Percentiles rank a stretch among this genome's conserved stretches.
phyloP scores from a whole-genome alignment of 1,140 invertebrate species.

The Ephestia elutella region DNA sequence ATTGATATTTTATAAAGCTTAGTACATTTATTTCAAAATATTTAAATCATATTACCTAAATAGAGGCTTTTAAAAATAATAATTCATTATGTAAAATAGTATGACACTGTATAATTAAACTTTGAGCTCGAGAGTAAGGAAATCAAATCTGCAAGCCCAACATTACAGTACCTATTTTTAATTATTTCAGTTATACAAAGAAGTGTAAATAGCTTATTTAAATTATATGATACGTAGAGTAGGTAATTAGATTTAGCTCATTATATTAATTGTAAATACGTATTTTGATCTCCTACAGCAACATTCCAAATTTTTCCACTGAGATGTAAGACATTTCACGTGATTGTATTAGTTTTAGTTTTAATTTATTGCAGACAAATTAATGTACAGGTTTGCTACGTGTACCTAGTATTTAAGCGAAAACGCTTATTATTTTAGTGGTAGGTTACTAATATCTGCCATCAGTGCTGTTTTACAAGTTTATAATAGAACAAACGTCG shows the following conservation, averaged over 20 bases:
- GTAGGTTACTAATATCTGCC: not conserved
- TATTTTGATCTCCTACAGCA: conserved; percentile 52
- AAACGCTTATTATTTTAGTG: conserved; percentile 6
- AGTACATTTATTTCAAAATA: too few relatives aligned
- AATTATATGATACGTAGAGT: not conserved
- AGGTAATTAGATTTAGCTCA: not conserved
- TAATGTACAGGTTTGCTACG: not conserved
- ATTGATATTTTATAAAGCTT: too few relatives aligned
- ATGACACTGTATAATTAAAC: too few relatives aligned
- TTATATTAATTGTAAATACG: not conserved
- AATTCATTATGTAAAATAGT: too few relatives aligned
- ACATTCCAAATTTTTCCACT: conserved; percentile 52
- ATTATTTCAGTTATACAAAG: conserved; percentile 6
- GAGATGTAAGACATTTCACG: conserved; percentile 44
- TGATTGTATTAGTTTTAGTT: conserved; percentile 9
- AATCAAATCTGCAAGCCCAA: too few relatives aligned
- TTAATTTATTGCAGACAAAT: not conserved
- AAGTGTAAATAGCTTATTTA: conserved; percentile 35
- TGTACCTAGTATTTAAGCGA: conserved; percentile 4
- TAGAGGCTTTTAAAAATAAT: too few relatives aligned
- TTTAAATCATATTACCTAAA: too few relatives aligned
- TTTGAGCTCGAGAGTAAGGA: too few relatives aligned
- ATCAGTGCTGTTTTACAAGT: not conserved
- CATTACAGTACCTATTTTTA: too few relatives aligned
- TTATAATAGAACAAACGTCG: not conserved